These are phyloP conservation scores for Helarctos malayanus DNA, from an alignment of 2,797 vertebrate species.

Conservation along the genomic window DNA sequence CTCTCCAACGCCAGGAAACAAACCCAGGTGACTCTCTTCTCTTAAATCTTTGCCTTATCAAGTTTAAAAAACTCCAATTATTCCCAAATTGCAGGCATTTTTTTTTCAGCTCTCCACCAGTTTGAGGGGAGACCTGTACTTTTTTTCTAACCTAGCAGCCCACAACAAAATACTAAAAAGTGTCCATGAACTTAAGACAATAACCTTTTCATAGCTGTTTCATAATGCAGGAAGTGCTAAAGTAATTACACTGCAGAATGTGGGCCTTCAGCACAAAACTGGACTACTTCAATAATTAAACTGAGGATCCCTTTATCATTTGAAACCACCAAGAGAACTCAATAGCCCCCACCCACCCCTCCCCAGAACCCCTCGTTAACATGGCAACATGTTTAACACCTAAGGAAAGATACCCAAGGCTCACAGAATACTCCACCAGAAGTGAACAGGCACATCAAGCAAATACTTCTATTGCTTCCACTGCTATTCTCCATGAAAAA, in stretches of 20 bases:
- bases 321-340: slow-evolving; percentile 18
- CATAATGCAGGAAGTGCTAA: not conserved
- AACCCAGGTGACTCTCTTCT: not conserved
- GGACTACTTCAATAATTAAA: not conserved
- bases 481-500: slow-evolving; percentile 49
- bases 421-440: not conserved
- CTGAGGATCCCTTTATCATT: not conserved
- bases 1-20: slow-evolving; percentile 51
- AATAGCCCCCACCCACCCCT: not conserved
- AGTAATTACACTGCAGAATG: not conserved
- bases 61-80: not conserved
- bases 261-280: not conserved
- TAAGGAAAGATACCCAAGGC: slow-evolving; percentile 21
- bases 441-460: slow-evolving; percentile 14
- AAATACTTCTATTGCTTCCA: not conserved
- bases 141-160: not conserved
- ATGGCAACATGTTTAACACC: not conserved
- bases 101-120: not conserved
- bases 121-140: not conserved
- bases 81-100: not conserved
- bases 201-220: not conserved
- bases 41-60: not conserved
- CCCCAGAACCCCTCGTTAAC: not conserved
- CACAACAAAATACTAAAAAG: not conserved
- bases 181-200: not conserved